phyloP scores from a whole-genome alignment of 1,140 invertebrate genomes.

The Caenorhabditis brenneri region DNA sequence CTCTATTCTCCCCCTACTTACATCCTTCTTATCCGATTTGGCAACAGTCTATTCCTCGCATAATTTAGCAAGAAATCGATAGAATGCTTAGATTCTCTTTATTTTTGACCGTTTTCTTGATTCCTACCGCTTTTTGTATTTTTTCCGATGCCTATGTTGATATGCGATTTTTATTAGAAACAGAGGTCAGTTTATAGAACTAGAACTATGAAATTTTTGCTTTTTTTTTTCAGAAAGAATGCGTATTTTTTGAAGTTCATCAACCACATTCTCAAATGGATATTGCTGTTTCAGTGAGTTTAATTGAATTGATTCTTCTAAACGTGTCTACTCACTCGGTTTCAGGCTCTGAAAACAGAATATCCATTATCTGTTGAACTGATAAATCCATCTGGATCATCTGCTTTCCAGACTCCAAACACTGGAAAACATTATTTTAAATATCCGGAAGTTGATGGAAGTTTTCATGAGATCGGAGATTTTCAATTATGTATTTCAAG shows the following conservation, averaged over 20 bases:
- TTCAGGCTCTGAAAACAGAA: background rate
- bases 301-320: background rate
- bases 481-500: constrained; percentile 11
- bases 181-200: background rate
- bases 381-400: constrained; percentile 11
- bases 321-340: background rate
- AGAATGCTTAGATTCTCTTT: background rate
- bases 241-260: constrained; percentile 1
- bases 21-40: background rate
- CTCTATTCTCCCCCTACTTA: background rate
- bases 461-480: constrained; percentile 8
- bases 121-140: background rate
- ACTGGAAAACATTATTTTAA: constrained; percentile 20
- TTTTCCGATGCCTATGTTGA: constrained; percentile 27
- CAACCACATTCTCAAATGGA: constrained; percentile 28
- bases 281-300: constrained; percentile 36
- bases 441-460: background rate
- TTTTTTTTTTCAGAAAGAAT: constrained; percentile 14
- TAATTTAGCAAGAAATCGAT: background rate
- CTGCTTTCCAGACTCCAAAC: background rate
- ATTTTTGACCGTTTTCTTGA: background rate
- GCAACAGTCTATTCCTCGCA: background rate
- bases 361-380: background rate
- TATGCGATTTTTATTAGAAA: constrained; percentile 12
- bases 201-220: background rate